A percentile compares a stretch with the other conserved stretches of the same genome.
Conservation (phyloP, 2,888 invertebrate genomes). For the Acanthosepion esculentum region DNA sequence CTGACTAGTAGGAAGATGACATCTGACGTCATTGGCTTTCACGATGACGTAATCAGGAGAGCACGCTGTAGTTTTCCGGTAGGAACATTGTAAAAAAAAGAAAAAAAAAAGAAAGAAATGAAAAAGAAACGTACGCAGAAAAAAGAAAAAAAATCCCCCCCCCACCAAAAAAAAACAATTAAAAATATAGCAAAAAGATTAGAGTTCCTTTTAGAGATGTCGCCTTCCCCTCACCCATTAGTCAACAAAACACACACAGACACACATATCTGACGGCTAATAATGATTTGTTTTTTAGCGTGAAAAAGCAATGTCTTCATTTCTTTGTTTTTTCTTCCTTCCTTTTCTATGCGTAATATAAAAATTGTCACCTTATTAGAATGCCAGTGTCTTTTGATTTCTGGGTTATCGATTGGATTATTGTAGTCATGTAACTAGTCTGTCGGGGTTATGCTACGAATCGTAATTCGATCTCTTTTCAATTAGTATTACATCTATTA, state of each 20-base stretch:
- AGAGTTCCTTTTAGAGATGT: background rate
- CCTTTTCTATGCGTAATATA: no score
- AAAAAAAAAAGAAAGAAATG: background rate
- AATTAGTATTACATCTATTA: no score
- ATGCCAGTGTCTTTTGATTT: no score
- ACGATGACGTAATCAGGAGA: background rate
- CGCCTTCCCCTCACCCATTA: background rate
- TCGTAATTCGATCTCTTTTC: no score
- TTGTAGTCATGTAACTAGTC: no score
- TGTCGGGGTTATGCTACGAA: no score
- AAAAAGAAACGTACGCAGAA: background rate
- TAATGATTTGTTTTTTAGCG: no score
- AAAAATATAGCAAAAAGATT: background rate
- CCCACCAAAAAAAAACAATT: background rate
- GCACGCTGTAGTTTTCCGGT: background rate
- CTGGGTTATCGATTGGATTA: no score
- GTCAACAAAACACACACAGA: background rate
- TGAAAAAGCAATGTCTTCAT: no score
- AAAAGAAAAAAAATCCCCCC: background rate
- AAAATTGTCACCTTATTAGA: no score
- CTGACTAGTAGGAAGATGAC: background rate
- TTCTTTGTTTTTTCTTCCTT: no score
- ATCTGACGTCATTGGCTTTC: background rate
- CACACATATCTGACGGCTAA: background rate
- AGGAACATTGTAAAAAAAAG: background rate